phyloP scores from a whole-genome alignment of 2,888 invertebrate genomes.

The Orthonychiurus folsomi region DNA sequence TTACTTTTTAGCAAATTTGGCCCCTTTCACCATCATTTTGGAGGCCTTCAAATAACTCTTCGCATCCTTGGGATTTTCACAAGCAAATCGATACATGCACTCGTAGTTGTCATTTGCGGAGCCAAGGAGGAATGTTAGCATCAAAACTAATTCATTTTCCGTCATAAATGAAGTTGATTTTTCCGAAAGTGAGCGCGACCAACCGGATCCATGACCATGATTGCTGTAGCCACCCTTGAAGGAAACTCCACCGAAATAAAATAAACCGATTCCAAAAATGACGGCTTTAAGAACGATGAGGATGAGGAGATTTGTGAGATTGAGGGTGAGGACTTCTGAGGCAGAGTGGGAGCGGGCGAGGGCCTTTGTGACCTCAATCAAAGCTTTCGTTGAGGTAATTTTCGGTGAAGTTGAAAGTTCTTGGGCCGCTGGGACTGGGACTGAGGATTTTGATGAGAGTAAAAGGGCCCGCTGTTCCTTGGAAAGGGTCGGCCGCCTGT shows the following conservation, averaged over 20 bases:
- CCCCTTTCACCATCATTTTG: slow-evolving; percentile 63
- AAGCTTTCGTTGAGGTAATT: slow-evolving; percentile 31
- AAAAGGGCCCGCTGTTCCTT: slow-evolving; percentile 4
- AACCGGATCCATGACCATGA: slow-evolving; percentile 49
- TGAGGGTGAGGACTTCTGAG: slow-evolving; percentile 63
- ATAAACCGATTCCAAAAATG: slow-evolving; percentile 68
- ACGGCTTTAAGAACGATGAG: slow-evolving; percentile 70
- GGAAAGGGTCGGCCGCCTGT: slow-evolving; percentile 2
- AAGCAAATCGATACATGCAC: slow-evolving; percentile 67
- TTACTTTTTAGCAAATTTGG: slow-evolving; percentile 59
- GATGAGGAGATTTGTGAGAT: slow-evolving; percentile 70
- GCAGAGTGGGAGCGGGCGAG: slow-evolving; percentile 38
- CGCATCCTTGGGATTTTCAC: slow-evolving; percentile 63
- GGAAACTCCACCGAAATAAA: slow-evolving; percentile 42
- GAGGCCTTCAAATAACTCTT: slow-evolving; percentile 66
- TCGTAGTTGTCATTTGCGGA: slow-evolving; percentile 53
- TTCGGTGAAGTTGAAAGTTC: slow-evolving; percentile 6
- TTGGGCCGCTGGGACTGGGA: slow-evolving; percentile 14
- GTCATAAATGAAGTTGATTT: slow-evolving; percentile 45
- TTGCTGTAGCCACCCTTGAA: slow-evolving; percentile 36
- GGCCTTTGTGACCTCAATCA: slow-evolving; percentile 37
- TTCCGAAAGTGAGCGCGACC: slow-evolving; percentile 30
- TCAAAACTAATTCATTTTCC: slow-evolving; percentile 62
- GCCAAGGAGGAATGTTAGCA: slow-evolving; percentile 60
- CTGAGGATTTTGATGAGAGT: slow-evolving; percentile 20